phyloP scores from a whole-genome alignment of 2,888 invertebrate genomes.

The Pilophorus perplexus region DNA sequence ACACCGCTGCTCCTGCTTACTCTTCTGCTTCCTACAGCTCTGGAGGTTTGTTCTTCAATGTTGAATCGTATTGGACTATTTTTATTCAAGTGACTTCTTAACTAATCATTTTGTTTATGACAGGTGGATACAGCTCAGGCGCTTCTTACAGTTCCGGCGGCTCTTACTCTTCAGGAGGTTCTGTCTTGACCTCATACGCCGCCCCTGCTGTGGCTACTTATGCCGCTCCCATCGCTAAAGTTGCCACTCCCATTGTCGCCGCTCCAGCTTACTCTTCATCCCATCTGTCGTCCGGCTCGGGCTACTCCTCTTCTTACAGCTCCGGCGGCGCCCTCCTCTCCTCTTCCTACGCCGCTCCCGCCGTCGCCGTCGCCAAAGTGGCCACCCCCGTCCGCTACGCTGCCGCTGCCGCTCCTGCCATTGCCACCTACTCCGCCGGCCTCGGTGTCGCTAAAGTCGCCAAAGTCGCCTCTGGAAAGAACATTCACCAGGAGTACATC shows the following conservation, averaged over 20 bases:
- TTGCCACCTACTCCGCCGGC: slow-evolving; percentile 45
- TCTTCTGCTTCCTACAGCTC: slow-evolving; percentile 45
- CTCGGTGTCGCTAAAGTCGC: slow-evolving; percentile 50
- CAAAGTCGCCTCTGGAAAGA: slow-evolving; percentile 48
- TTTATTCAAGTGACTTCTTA: too few relatives aligned
- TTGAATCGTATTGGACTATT: too few relatives aligned
- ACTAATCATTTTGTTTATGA: too few relatives aligned
- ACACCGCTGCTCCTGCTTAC: slow-evolving; percentile 38
- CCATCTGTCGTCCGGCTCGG: slow-evolving; percentile 35
- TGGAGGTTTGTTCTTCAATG: slow-evolving; percentile 16
- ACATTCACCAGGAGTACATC: slow-evolving; percentile 46
- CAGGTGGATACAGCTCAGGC: neutral
- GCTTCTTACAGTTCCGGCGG: slow-evolving; percentile 34
- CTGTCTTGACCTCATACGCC: slow-evolving; percentile 46
- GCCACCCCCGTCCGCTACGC: slow-evolving; percentile 46
- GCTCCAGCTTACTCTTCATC: slow-evolving; percentile 44
- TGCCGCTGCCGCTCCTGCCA: slow-evolving; percentile 46
- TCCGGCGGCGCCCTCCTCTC: slow-evolving; percentile 44
- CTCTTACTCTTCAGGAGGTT: slow-evolving; percentile 44
- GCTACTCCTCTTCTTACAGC: slow-evolving; percentile 32
- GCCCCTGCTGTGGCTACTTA: slow-evolving; percentile 44
- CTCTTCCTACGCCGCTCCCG: slow-evolving; percentile 47
- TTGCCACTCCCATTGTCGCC: slow-evolving; percentile 39
- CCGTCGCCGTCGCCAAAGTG: slow-evolving; percentile 27
- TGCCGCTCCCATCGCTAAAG: slow-evolving; percentile 43